Percentiles rank a stretch among this genome's conserved stretches.
Conservation (phyloP, 2,888 invertebrate species). For the Hecatera dysodea region DNA sequence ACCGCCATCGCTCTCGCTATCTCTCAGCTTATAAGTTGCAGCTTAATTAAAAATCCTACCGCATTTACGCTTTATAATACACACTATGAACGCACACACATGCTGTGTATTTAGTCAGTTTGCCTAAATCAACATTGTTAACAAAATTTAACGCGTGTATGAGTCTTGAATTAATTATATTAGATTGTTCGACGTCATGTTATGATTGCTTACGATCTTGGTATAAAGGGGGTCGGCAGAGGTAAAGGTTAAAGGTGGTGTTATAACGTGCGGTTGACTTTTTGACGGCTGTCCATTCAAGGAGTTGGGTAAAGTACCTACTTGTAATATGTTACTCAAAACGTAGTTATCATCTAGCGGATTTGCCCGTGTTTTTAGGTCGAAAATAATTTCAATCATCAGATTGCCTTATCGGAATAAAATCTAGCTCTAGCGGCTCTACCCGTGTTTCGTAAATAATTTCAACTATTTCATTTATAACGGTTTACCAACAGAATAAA, state of each 20-base stretch:
- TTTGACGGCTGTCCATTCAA: slow-evolving; percentile 11
- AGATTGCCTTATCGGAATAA: too few species aligned
- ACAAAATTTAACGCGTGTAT: slow-evolving; percentile 58
- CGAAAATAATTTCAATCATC: too few species aligned
- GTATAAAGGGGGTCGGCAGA: slow-evolving; percentile 9
- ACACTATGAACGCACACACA: slow-evolving; percentile 30
- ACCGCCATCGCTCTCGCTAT: background rate
- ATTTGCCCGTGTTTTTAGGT: too few species aligned
- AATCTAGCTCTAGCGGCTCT: too few species aligned
- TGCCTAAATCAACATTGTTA: slow-evolving; percentile 64
- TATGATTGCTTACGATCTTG: slow-evolving; percentile 47
- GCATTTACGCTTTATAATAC: slow-evolving; percentile 11
- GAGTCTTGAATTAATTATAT: slow-evolving; percentile 63
- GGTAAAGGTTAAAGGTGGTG: slow-evolving; percentile 18
- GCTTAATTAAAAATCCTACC: slow-evolving; percentile 24
- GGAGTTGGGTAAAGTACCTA: background rate
- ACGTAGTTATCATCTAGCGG: background rate
- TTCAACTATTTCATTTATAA: too few species aligned
- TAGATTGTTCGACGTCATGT: slow-evolving; percentile 55
- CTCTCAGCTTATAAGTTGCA: background rate
- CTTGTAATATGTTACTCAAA: background rate
- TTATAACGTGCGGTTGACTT: slow-evolving; percentile 7
- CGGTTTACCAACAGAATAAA: too few species aligned
- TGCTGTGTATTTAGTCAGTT: slow-evolving; percentile 56
- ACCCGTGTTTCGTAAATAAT: too few species aligned